Evolutionary conservation across 2,888 invertebrate species (phyloP).

Genomic region (Chaetogeoica ovagalla): DNA sequence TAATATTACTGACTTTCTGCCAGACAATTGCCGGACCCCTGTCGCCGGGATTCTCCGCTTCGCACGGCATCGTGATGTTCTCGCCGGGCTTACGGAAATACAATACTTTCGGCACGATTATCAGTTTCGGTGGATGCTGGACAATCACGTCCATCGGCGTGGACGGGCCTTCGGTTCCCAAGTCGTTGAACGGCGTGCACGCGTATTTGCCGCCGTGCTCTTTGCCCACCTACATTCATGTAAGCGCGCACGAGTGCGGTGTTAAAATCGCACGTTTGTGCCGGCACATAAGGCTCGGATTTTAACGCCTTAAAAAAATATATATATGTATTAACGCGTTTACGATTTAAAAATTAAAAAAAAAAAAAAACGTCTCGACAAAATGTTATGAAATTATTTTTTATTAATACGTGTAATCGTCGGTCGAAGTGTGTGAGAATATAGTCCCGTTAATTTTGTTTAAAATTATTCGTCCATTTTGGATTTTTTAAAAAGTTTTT

Average conservation of each 20-base stretch:
- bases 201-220: conserved; percentile 85
- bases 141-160: conserved; percentile 81
- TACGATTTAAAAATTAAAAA: too few relatives aligned
- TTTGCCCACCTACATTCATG: conserved; percentile 68
- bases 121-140: conserved; percentile 82
- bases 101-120: conserved; percentile 76
- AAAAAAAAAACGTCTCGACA: too few relatives aligned
- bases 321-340: too few relatives aligned
- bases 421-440: too few relatives aligned
- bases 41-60: conserved; percentile 64
- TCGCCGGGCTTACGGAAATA: conserved; percentile 83
- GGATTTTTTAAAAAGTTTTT: too few relatives aligned
- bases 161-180: conserved; percentile 84
- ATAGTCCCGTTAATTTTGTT: too few relatives aligned
- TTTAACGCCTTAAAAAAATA: too few relatives aligned
- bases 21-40: conserved; percentile 70
- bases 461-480: too few relatives aligned
- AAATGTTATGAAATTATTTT: too few relatives aligned
- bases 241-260: not conserved
- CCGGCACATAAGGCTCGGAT: too few relatives aligned
- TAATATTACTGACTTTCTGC: conserved; percentile 65
- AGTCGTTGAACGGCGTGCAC: conserved; percentile 87
- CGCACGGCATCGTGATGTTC: conserved; percentile 80
- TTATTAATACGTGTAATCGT: too few relatives aligned
- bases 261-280: too few relatives aligned